Evolutionary conservation across 2,113 vertebrate genomes (phyloP).

Genomic region (Antigone vipio): DNA sequence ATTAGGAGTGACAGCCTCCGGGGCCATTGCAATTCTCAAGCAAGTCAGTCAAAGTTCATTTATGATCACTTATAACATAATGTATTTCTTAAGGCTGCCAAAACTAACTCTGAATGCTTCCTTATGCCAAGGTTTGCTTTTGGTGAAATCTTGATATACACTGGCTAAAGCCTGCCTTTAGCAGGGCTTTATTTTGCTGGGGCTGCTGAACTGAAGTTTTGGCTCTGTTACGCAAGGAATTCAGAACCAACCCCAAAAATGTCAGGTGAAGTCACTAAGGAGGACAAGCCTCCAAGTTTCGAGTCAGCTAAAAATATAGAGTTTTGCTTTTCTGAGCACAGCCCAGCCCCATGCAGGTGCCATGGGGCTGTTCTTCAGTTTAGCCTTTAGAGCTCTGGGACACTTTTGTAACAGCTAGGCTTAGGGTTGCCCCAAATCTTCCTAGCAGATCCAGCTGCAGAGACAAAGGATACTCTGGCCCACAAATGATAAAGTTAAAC

Average conservation of each 20-base stretch:
- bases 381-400: neutral
- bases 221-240: neutral
- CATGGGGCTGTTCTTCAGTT: neutral
- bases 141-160: neutral
- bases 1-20: neutral
- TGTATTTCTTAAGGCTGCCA: neutral
- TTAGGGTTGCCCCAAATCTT: neutral
- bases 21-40: neutral
- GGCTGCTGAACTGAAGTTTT: neutral
- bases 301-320: neutral
- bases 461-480: neutral
- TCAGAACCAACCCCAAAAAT: neutral
- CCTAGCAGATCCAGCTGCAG: neutral
- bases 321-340: neutral
- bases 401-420: neutral
- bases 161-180: neutral
- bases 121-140: neutral
- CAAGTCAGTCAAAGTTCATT: neutral
- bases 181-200: neutral
- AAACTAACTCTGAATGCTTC: neutral
- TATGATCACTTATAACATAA: neutral
- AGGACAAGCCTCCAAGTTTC: neutral
- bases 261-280: neutral
- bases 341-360: neutral
- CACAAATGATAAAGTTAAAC: neutral